Base-by-base conservation (phyloP, 2,888 invertebrate species). In the Dolomedes plantarius region DNA sequence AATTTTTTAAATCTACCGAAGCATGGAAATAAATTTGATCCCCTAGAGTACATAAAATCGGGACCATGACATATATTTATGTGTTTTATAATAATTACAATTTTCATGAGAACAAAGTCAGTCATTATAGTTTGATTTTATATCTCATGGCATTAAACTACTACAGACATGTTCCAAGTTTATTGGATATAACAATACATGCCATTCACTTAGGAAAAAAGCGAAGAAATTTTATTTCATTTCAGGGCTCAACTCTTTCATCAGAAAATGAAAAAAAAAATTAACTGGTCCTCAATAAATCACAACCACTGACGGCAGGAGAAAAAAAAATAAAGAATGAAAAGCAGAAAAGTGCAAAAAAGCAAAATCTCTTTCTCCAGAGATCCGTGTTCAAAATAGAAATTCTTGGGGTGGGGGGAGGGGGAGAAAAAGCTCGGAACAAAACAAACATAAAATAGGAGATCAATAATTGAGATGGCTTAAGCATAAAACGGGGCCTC, bases 391-490 rank as follows among this genome's bases (percentile, higher is more conserved):
- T 71, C 39, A 62, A 78, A 80, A 73, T 73, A 73, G 65, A 65
- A 80, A 80, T 79, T 68, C 62, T 13, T 16, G 9, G 41, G 46
- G 41, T 13, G 16, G 9, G 41, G 46, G 41, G 16, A n/a, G n/a
- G n/a, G n/a, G 46, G 46, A 46, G 65, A 62, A 27, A 62, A n/a
- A 23, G 23, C n/a, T 16, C 28, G 13, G 13, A 13, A 65, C 9
- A 31, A 29, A 65, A n/a, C 13, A 28, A 13, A 28, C 13, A 16
- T 29, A 65, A 65, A 65, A 65, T 65, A 29, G 28, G 1, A n/a
- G 68, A 85, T 78, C 85, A 73, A 85, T 85, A 85, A 85, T 85
- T 78, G 78, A 73, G 73, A 74, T 78, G 78, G 85, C 78, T 85
- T 78, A 28, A 67, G 67, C 77, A 77, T 77, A 77, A 83, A 83